phyloP scores from a whole-genome alignment of 2,888 invertebrate species.

The Morinoia aosen region DNA sequence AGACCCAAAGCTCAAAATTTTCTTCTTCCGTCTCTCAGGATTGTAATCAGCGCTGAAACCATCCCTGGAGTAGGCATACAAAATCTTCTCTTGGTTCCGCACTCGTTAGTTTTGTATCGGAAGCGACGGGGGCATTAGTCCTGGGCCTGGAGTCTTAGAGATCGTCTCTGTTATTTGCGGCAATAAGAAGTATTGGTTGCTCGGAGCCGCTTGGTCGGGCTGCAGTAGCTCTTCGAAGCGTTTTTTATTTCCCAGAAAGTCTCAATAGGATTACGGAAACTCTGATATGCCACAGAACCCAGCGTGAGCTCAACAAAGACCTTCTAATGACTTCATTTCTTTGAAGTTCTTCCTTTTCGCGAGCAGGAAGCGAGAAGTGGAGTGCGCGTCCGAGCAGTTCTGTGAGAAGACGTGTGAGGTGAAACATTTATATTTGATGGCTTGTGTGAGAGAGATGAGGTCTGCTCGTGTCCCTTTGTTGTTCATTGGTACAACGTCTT shows the following conservation, averaged over 20 bases:
- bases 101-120: background rate
- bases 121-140: background rate
- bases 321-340: conserved; percentile 30
- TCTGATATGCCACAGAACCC: background rate
- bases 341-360: background rate
- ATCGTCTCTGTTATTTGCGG: background rate
- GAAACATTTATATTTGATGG: background rate
- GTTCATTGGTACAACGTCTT: too few relatives aligned
- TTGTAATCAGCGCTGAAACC: background rate
- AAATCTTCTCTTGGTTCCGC: background rate
- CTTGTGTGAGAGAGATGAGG: background rate
- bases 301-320: background rate
- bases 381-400: background rate
- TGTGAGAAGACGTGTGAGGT: background rate
- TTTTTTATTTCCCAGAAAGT: conserved; percentile 18
- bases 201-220: background rate
- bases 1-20: background rate
- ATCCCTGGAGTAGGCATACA: too few relatives aligned
- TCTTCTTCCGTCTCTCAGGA: background rate
- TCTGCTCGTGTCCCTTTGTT: background rate
- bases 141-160: background rate
- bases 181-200: conserved; percentile 32
- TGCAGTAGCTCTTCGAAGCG: background rate
- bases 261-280: conserved; percentile 10
- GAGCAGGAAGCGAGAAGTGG: background rate